These are phyloP conservation scores for Atta texana DNA, from an alignment of 1,140 invertebrate species.

Conservation along the genomic window DNA sequence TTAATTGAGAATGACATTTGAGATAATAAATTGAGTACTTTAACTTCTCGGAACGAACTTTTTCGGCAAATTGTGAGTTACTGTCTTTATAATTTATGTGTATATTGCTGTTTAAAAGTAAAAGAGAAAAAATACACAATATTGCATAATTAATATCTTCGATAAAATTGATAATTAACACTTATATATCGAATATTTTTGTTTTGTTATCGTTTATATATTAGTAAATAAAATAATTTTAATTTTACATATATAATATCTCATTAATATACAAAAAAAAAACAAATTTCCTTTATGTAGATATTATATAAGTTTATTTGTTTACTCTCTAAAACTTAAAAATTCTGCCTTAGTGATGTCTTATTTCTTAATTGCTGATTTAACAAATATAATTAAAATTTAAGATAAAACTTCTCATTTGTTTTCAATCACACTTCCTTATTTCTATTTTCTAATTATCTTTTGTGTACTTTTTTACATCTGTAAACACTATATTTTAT, in stretches of 20 bases:
- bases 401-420: neutral
- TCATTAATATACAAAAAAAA: neutral
- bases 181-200: neutral
- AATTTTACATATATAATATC: neutral
- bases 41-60: neutral
- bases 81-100: neutral
- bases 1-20: constrained; percentile 19
- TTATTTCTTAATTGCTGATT: neutral
- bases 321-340: neutral
- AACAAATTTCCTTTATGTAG: neutral
- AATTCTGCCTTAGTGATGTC: neutral
- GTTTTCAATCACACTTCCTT: constrained; percentile 5
- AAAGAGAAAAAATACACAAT: neutral
- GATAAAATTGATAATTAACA: neutral
- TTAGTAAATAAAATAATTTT: constrained; percentile 5
- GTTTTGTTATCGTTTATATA: neutral
- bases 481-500: neutral
- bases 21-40: neutral
- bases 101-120: neutral
- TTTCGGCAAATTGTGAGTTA: neutral
- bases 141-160: neutral
- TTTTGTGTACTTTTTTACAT: constrained; percentile 1
- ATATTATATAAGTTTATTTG: neutral
- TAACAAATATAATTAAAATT: neutral
- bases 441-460: neutral